Evolutionary conservation across 2,888 invertebrate species (phyloP).

Genomic region (Carpatolechia fugitivella): DNA sequence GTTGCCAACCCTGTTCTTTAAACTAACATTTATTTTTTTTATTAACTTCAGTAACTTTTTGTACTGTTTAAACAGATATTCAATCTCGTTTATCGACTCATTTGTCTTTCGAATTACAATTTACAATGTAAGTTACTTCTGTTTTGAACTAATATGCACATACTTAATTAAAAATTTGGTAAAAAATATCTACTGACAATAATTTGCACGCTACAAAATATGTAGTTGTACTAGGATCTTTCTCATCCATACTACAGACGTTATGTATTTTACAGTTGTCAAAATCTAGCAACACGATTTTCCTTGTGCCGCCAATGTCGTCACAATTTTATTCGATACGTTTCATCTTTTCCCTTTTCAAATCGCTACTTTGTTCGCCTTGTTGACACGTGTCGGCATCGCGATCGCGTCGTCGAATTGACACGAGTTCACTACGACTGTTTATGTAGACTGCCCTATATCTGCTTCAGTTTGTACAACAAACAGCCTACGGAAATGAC

Average conservation of each 20-base stretch:
- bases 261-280: neutral
- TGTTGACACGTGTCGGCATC: neutral
- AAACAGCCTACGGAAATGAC: neutral
- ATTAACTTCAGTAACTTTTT: too few species aligned
- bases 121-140: too few species aligned
- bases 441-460: neutral
- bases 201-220: too few species aligned
- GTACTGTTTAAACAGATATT: too few species aligned
- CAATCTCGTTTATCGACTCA: too few species aligned
- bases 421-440: neutral
- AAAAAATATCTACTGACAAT: too few species aligned
- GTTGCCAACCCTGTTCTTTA: neutral
- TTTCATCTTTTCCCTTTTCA: neutral
- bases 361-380: conserved; percentile 3
- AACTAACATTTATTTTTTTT: neutral
- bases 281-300: neutral
- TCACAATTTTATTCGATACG: neutral
- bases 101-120: too few species aligned
- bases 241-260: too few species aligned
- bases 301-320: neutral
- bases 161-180: too few species aligned
- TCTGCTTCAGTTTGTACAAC: neutral
- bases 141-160: too few species aligned
- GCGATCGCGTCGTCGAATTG: neutral
- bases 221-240: too few species aligned